Evolutionary conservation across 2,888 invertebrate genomes (phyloP).

Genomic region (Andrena haemorrhoa): DNA sequence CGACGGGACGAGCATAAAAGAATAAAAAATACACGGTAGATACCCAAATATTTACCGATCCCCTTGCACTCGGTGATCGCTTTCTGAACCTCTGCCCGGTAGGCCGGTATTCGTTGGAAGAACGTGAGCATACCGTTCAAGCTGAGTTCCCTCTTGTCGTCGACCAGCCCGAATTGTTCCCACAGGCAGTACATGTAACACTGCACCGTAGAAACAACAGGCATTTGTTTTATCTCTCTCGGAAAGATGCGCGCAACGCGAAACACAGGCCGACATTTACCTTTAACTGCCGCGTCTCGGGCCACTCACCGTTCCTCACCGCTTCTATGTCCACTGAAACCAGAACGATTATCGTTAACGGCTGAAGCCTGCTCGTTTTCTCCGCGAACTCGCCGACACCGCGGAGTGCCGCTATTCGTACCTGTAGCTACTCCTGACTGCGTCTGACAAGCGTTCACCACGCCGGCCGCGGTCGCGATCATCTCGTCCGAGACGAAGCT

Average conservation of each 20-base stretch:
- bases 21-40: constrained; percentile 52
- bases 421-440: constrained; percentile 81
- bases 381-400: background rate
- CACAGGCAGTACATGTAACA: constrained; percentile 84
- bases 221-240: background rate
- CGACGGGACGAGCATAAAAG: constrained; percentile 37
- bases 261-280: constrained; percentile 66
- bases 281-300: constrained; percentile 79
- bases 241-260: background rate
- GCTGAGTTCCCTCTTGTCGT: constrained; percentile 80
- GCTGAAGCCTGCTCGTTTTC: background rate
- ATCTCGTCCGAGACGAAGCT: constrained; percentile 81
- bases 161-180: constrained; percentile 82
- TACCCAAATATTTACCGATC: constrained; percentile 81
- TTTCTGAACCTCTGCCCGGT: constrained; percentile 79
- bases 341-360: background rate
- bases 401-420: constrained; percentile 49
- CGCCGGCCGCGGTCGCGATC: constrained; percentile 81
- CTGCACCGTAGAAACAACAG: constrained; percentile 62
- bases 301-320: constrained; percentile 81
- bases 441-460: constrained; percentile 81
- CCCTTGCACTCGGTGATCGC: constrained; percentile 80
- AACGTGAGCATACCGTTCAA: constrained; percentile 81
- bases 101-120: constrained; percentile 82
- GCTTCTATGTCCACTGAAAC: constrained; percentile 82